Conservation (phyloP, 2,113 vertebrate genomes). For the Furnarius figulus region DNA sequence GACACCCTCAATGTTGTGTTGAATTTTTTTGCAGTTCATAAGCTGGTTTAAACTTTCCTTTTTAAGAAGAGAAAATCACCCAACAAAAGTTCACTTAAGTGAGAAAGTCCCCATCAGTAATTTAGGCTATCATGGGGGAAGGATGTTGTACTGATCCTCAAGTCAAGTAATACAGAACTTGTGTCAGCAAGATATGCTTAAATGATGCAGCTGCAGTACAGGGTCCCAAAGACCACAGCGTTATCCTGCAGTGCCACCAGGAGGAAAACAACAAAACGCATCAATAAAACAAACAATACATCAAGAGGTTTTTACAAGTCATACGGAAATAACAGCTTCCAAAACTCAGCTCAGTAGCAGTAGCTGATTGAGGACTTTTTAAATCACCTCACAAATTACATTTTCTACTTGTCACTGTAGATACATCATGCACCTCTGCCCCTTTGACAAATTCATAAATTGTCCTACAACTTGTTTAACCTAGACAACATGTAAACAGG, state of each 20-base stretch:
- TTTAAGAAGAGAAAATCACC: not conserved
- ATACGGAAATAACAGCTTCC: not conserved
- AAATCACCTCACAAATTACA: not conserved
- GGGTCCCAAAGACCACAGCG: not conserved
- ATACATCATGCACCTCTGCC: not conserved
- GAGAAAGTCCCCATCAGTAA: not conserved
- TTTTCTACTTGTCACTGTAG: not conserved
- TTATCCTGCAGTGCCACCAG: slow-evolving; percentile 32
- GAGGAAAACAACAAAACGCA: slow-evolving; percentile 26
- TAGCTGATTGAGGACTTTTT: not conserved
- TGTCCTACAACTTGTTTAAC: not conserved
- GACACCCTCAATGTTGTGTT: accelerated
- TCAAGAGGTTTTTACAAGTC: not conserved
- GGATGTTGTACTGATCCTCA: not conserved
- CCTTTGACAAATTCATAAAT: not conserved
- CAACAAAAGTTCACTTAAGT: not conserved
- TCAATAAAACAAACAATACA: not conserved
- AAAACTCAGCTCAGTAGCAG: not conserved
- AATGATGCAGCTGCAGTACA: not conserved
- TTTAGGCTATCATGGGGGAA: not conserved
- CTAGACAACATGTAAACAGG: not conserved
- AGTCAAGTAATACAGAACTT: not conserved
- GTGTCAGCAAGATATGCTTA: not conserved
- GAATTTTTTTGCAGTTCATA: not conserved
- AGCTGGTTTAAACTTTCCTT: not conserved